Evolutionary conservation across 2,797 vertebrate genomes (phyloP).

Genomic region (Acanthurus leucopareius): DNA sequence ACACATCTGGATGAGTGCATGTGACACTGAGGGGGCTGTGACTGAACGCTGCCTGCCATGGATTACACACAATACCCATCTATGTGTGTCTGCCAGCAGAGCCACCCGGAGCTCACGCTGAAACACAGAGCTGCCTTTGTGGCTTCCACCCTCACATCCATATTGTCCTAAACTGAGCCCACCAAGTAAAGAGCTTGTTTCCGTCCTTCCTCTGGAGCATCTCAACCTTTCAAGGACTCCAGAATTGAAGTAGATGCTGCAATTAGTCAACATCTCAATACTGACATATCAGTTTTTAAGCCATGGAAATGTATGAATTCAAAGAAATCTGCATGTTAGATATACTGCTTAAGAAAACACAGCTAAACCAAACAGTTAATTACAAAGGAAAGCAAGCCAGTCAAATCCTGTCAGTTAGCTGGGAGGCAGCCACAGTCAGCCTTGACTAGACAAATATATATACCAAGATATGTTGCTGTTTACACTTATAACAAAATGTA

Average conservation of each 20-base stretch:
- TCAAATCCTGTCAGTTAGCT: neutral
- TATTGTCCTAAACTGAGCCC: conserved; percentile 57
- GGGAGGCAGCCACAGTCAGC: neutral
- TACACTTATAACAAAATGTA: neutral
- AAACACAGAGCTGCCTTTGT: conserved; percentile 69
- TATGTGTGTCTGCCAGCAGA: conserved; percentile 68
- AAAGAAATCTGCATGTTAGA: neutral
- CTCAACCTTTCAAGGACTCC: conserved; percentile 30
- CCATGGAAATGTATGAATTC: neutral
- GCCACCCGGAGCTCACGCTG: conserved; percentile 39
- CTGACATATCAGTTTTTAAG: neutral
- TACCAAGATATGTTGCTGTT: neutral
- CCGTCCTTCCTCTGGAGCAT: conserved; percentile 27
- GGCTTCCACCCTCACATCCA: conserved; percentile 53
- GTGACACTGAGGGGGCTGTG: conserved; percentile 55
- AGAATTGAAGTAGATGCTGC: neutral
- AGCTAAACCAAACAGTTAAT: neutral
- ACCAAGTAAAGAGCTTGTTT: conserved; percentile 40
- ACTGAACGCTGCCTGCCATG: conserved; percentile 43
- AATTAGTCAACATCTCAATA: conserved; percentile 3
- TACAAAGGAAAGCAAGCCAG: neutral
- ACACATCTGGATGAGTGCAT: conserved; percentile 68
- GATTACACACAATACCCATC: conserved; percentile 67
- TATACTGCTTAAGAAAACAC: neutral
- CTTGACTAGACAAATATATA: neutral